These are phyloP conservation scores for Corella eumyota DNA, from an alignment of 23 tunicate genomes.

Conservation along the genomic window DNA sequence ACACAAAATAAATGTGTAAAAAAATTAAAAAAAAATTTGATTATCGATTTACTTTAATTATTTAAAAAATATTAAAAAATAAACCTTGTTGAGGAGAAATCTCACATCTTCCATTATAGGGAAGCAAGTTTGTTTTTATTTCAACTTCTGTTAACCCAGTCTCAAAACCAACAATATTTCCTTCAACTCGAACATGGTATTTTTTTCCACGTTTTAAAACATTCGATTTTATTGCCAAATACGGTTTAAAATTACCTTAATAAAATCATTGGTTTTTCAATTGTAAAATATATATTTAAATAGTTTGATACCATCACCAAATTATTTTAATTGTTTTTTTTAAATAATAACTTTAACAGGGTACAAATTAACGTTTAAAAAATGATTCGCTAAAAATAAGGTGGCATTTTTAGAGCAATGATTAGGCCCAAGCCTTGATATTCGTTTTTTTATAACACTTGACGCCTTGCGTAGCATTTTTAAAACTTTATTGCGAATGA, in stretches of 20 bases:
- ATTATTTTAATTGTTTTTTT: no score
- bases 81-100: slow-evolving; percentile 42
- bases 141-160: slow-evolving; percentile 40
- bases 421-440: no score
- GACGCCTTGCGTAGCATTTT: no score
- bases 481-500: no score
- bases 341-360: no score
- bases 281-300: no score
- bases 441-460: no score
- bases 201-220: slow-evolving; percentile 19
- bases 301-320: no score
- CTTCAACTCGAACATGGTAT: slow-evolving; percentile 35
- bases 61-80: not conserved
- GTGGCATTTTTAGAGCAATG: no score
- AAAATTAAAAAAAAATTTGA: not conserved
- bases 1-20: not conserved
- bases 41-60: not conserved
- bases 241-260: slow-evolving; percentile 22
- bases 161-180: slow-evolving; percentile 3
- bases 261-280: no score
- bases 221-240: slow-evolving; percentile 36
- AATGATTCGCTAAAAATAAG: no score
- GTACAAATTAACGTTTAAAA: no score
- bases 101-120: slow-evolving; percentile 43
- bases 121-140: slow-evolving; percentile 45